A percentile compares a stretch with the other conserved stretches of the same genome.
Evolutionary conservation across 2,888 invertebrate genomes (phyloP).

Genomic region (Limenitis camilla): DNA sequence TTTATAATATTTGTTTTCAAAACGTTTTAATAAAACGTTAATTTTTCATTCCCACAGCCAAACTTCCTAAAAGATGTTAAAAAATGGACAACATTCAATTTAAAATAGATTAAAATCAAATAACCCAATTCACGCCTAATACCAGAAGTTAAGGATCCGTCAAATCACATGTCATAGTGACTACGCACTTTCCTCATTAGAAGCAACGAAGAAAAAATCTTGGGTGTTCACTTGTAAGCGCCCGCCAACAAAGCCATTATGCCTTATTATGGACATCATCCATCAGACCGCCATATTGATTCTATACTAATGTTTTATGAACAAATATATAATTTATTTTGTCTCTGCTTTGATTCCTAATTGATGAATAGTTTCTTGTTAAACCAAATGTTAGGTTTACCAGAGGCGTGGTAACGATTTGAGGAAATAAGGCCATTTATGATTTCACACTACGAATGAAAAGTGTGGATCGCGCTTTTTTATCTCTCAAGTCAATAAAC

Average conservation of each 20-base stretch:
- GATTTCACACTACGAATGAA: conserved; percentile 58
- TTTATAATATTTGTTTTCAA: conserved; percentile 7
- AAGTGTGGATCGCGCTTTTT: conserved; percentile 51
- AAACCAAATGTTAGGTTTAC: conserved; percentile 56
- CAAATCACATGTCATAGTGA: conserved; percentile 60
- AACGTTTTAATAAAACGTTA: background rate
- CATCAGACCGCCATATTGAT: conserved; percentile 71
- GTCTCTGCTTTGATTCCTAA: conserved; percentile 66
- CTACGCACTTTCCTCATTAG: conserved; percentile 65
- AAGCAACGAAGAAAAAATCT: conserved; percentile 58
- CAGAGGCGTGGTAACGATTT: conserved; percentile 58
- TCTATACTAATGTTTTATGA: conserved; percentile 71
- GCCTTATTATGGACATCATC: conserved; percentile 70
- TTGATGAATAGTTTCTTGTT: conserved; percentile 68
- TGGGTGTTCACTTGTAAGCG: conserved; percentile 57
- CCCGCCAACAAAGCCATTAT: conserved; percentile 71
- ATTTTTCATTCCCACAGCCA: background rate
- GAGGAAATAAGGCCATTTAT: conserved; percentile 55
- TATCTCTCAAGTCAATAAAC: conserved; percentile 35
- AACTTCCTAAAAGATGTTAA: background rate
- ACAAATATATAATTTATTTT: conserved; percentile 74
- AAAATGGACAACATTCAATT: conserved; percentile 6
- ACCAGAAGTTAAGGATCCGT: conserved; percentile 58
- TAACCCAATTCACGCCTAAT: conserved; percentile 33
- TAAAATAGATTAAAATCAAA: conserved; percentile 12